Base-by-base conservation (phyloP, 2,113 vertebrate genomes). In the Rostratula benghalensis region DNA sequence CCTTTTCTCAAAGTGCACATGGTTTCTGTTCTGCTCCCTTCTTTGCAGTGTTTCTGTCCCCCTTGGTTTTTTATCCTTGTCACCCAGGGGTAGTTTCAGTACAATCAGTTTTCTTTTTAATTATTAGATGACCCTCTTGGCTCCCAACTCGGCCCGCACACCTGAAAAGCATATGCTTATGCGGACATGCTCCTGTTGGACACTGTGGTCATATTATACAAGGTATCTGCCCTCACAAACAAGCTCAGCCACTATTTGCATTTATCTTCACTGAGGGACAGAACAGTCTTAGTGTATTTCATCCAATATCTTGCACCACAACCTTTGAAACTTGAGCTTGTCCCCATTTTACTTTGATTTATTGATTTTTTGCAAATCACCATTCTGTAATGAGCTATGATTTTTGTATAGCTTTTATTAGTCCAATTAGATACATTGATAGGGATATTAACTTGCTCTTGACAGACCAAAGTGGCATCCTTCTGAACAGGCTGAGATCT, bases 371-470 rank as follows among this genome's bases (percentile, higher is more conserved):
- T 13, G 24, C 35, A 19, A 46, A 43, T 51, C 27, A 23, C 53
- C 7, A 4, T n/a, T 75, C 24, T 80, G 51, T 53, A 90, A 19
- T 50, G 70, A 59, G 61, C 33, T 39, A 41, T 1, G 30, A n/a
- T 12, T 61, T 30, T 50, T 71, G 43, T 39, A 6, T 8, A 23
- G 51, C 15, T 86, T 83, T 83, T 78, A 78, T 64, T 81, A 75
- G 27, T 68, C 64, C 81, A n/a, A 48, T 68, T 64, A 75, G 67
- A 37, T 30, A 23, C 23, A 51, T 74, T 46, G 70, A 79, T 30
- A 30, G 25, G 63, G 61, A 43, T 88, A 51, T 80, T 86, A 74
- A 83, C 77, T 88, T 75, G n/a, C 27, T 90, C 33, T 78, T 75
- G 39, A 27, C 80, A 78, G 39, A 21, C 46, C 39, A 23, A 39